A percentile compares a stretch with the other conserved stretches of the same genome.
phyloP scores from a whole-genome alignment of 2,113 vertebrate species.

The Colaptes auratus region DNA sequence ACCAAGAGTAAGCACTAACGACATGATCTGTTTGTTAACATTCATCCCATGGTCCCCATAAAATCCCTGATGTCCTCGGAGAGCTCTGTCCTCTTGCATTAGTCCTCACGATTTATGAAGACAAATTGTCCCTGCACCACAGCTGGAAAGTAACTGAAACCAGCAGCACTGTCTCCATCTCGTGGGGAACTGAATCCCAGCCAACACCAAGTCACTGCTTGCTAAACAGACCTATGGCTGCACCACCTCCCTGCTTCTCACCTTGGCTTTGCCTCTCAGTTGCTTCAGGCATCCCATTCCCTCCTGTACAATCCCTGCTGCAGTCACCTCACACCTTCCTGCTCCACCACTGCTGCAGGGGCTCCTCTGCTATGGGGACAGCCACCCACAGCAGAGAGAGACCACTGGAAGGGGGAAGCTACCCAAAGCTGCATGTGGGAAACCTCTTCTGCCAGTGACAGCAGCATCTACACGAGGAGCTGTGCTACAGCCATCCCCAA shows the following conservation, averaged over 20 bases:
- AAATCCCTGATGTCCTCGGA: not conserved
- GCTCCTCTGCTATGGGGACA: not conserved
- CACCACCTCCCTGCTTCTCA: not conserved
- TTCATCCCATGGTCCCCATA: not conserved
- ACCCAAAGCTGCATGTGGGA: not conserved
- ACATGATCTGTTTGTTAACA: not conserved
- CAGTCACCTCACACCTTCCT: not conserved
- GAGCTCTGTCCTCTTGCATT: not conserved
- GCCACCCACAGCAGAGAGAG: not conserved
- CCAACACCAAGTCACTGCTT: not conserved
- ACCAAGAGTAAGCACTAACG: not conserved
- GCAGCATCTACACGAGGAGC: not conserved
- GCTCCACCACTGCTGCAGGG: not conserved
- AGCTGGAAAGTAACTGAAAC: not conserved
- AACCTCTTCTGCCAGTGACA: not conserved
- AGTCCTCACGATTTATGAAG: not conserved
- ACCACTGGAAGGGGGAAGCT: not conserved
- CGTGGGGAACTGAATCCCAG: not conserved
- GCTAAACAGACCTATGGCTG: rapidly evolving
- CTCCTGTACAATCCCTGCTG: not conserved
- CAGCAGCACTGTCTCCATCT: constrained; percentile 32
- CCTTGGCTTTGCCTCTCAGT: not conserved
- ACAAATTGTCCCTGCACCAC: not conserved
- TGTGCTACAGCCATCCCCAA: not conserved
- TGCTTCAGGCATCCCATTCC: rapidly evolving